phyloP scores from a whole-genome alignment of 2,888 invertebrate species.

The Heliconius ismenius region DNA sequence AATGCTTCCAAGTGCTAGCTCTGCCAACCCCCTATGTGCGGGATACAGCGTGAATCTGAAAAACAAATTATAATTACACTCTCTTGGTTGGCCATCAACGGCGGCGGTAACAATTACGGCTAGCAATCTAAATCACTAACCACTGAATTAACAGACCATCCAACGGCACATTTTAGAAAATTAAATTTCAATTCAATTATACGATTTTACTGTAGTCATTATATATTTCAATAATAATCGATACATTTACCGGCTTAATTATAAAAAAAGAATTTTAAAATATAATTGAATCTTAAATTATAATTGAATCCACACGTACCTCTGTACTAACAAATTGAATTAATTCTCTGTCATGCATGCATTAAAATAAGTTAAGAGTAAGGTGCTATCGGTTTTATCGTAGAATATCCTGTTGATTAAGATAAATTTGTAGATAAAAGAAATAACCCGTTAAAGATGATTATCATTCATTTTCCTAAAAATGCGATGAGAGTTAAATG shows the following conservation, averaged over 20 bases:
- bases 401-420: constrained; percentile 22
- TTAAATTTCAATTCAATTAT: neutral
- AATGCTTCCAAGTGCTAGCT: too few species aligned
- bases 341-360: constrained; percentile 17
- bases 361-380: constrained; percentile 31
- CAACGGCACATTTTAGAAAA: neutral
- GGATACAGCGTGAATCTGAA: too few species aligned
- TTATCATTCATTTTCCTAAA: constrained; percentile 11
- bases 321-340: constrained; percentile 24
- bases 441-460: neutral
- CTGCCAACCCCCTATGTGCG: too few species aligned
- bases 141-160: neutral
- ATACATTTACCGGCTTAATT: neutral
- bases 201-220: neutral
- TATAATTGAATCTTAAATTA: constrained; percentile 3
- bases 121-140: neutral
- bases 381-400: constrained; percentile 27
- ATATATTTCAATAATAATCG: neutral
- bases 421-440: constrained; percentile 27
- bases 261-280: neutral
- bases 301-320: constrained; percentile 1
- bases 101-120: neutral
- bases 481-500: neutral
- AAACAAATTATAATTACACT: too few species aligned
- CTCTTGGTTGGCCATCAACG: too few species aligned